A percentile compares a stretch with the other conserved stretches of the same genome.
Conservation (phyloP, 1,140 invertebrate species). For the Aphidius ervi region DNA sequence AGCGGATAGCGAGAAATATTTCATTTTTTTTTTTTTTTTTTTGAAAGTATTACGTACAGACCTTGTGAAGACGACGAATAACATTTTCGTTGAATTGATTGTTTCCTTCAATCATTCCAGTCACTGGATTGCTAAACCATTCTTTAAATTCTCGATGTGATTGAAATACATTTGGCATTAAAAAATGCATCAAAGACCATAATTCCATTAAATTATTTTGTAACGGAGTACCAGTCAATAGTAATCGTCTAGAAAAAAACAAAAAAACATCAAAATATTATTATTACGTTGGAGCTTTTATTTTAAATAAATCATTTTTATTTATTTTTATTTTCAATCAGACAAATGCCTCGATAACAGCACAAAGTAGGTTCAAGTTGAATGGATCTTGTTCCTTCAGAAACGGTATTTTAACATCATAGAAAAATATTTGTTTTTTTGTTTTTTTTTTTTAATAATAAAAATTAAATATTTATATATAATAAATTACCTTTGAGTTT, state of each 20-base stretch:
- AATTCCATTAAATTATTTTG: conserved; percentile 99
- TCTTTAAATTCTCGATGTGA: conserved; percentile 96
- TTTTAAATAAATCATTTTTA: background rate
- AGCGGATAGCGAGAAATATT: conserved; percentile 37
- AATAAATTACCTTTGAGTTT: conserved; percentile 74
- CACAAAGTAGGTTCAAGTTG: conserved; percentile 41
- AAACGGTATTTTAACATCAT: conserved; percentile 38
- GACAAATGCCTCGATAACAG: conserved; percentile 26
- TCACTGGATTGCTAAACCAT: conserved; percentile 98
- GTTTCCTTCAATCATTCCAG: conserved; percentile 96
- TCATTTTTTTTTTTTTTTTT: conserved; percentile 9
- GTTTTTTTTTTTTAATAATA: background rate
- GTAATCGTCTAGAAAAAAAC: conserved; percentile 65
- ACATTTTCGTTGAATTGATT: conserved; percentile 92
- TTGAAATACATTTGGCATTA: conserved; percentile 99
- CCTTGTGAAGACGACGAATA: conserved; percentile 94
- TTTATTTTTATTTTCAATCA: no score
- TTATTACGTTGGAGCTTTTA: conserved; percentile 2
- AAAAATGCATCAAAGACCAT: conserved; percentile 99
- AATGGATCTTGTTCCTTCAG: conserved; percentile 46
- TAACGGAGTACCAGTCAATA: conserved; percentile 96
- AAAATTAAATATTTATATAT: conserved; percentile 19
- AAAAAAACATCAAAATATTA: conserved; percentile 25
- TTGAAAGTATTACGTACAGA: conserved; percentile 47
- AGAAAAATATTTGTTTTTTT: background rate